Conservation (phyloP, 2,888 invertebrate species). For the Tenodera sinensis region DNA sequence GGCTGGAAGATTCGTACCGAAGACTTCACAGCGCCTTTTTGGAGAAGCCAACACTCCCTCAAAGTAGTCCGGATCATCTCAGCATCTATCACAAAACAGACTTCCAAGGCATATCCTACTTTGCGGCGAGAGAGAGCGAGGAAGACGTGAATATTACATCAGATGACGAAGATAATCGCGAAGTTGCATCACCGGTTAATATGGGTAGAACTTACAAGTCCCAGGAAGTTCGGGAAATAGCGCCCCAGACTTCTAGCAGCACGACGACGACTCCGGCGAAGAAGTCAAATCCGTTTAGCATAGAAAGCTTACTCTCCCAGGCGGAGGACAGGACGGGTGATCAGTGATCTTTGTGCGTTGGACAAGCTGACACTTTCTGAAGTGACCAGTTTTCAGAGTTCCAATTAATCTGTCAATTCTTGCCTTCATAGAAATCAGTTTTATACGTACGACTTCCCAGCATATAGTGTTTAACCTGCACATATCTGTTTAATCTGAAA, state of each 20-base stretch:
- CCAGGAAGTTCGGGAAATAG: not conserved
- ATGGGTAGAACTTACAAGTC: not conserved
- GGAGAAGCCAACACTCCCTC: not conserved
- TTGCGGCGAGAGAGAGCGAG: not conserved
- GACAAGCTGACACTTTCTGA: not conserved
- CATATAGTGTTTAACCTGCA: not conserved
- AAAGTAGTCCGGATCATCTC: not conserved
- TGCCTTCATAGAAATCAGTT: not conserved
- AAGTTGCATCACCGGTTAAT: not conserved
- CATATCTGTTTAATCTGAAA: not conserved
- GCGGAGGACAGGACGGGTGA: conserved; percentile 10
- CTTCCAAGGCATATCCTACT: not conserved
- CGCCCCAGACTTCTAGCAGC: not conserved
- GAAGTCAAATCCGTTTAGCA: conserved; percentile 35
- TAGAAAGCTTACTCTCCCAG: conserved; percentile 35
- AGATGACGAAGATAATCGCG: not conserved
- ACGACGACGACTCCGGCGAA: not conserved
- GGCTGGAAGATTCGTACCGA: not conserved
- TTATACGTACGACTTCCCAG: not conserved
- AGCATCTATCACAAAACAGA: not conserved
- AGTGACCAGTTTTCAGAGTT: not conserved
- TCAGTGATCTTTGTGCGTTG: not conserved
- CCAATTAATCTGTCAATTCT: not conserved
- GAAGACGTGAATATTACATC: conserved; percentile 3
- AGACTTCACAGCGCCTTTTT: not conserved